Percentiles rank a stretch among this genome's conserved stretches.
phyloP scores from a whole-genome alignment of 2,797 vertebrate species.

The Taeniopygia guttata region DNA sequence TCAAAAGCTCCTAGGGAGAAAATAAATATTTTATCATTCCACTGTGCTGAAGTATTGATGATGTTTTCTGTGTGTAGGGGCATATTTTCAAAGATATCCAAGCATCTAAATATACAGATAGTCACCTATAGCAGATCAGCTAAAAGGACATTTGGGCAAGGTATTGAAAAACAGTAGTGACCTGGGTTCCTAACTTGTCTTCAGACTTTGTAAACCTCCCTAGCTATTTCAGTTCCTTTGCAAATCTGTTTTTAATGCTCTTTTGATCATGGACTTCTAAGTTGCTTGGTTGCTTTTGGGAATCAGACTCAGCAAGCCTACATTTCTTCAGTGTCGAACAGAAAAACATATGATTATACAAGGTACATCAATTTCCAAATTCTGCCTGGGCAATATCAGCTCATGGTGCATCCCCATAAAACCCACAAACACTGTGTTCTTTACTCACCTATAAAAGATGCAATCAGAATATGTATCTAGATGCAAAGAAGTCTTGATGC shows the following conservation, averaged over 20 bases:
- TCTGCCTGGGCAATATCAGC: not conserved
- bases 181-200: not conserved
- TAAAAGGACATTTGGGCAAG: not conserved
- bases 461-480: not conserved
- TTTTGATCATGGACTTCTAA: not conserved
- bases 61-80: not conserved
- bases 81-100: not conserved
- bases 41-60: not conserved
- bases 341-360: not conserved
- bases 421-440: not conserved
- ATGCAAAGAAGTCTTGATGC: constrained; percentile 23
- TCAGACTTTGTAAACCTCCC: not conserved
- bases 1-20: not conserved
- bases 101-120: not conserved
- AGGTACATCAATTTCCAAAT: not conserved
- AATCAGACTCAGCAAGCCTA: not conserved
- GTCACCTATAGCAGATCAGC: not conserved
- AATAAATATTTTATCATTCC: not conserved
- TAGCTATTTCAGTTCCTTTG: not conserved
- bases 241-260: not conserved
- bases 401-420: not conserved
- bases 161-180: not conserved
- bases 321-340: not conserved
- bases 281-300: not conserved
- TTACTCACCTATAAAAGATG: constrained; percentile 11